phyloP scores from a whole-genome alignment of 2,113 vertebrate species.

The Psittacula cyanocephala region DNA sequence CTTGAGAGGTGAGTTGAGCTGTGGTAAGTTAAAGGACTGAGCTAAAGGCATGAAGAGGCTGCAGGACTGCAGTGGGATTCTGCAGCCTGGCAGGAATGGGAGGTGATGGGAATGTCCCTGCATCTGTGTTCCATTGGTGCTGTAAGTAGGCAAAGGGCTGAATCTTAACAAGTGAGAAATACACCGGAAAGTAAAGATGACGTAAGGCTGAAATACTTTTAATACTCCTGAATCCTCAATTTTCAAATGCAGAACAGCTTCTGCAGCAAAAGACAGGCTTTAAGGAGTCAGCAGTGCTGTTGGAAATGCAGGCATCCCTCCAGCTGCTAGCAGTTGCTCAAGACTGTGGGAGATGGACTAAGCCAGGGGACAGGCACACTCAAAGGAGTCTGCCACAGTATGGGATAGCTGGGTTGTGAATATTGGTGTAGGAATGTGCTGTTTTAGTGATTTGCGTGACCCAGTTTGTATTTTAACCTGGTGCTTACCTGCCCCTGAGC shows the following conservation, averaged over 20 bases:
- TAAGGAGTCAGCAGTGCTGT: slow-evolving; percentile 38
- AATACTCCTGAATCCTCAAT: slow-evolving; percentile 36
- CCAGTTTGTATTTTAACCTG: not conserved
- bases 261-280: not conserved
- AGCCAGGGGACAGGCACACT: not conserved
- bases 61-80: not conserved
- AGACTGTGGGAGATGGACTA: not conserved
- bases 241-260: not conserved
- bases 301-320: not conserved
- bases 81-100: not conserved
- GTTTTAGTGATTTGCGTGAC: not conserved
- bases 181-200: not conserved
- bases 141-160: not conserved
- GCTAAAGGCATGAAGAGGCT: not conserved
- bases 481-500: not conserved
- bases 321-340: not conserved
- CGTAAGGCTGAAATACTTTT: slow-evolving; percentile 54
- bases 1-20: not conserved
- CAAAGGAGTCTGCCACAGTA: not conserved
- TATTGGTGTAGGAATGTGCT: not conserved
- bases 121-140: not conserved
- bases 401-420: not conserved
- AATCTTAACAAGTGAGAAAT: not conserved
- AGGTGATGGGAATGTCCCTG: not conserved
- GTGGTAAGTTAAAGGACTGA: not conserved